Base-by-base conservation (phyloP, 2,113 vertebrate species). In the Silurus asotus region DNA sequence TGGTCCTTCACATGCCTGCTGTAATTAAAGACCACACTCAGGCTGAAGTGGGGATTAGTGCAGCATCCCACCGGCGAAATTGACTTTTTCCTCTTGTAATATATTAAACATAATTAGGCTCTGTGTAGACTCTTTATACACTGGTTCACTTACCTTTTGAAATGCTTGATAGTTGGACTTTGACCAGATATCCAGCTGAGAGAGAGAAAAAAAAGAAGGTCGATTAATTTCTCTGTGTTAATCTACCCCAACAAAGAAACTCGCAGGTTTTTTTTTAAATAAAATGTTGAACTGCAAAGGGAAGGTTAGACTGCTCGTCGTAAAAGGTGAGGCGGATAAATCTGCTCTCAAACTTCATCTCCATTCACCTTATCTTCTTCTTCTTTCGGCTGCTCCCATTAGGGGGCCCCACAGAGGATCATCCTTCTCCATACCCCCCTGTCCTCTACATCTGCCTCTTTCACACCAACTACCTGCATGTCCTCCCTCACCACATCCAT, bases 81-180 rank as follows among this genome's bases (percentile, higher is more conserved):
- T 17, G 51, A 69, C 45, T 51, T 53, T 56, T 48, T 53, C 61
- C 19, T 48, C 62, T 67, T 69, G 51, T 58, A 69, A 79, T 37
- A 77, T 58, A 85, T 79, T 48, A 85, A 11, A 53, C 53, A 86
- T 67, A 79, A 67, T 86, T 77, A 74, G 23, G 49, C 79, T 74
- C 49, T 19, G 11, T 20, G 67, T 6, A 82, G 5, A 87, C n/a
- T 45, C 64, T 37, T 0, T 23, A 14, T 58, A 25, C 61, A 25
- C 59, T 55, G 74, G 45, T 23, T 19, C 55, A 89, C 92, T 88
- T 90, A 95, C 95, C 93, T 95, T 96, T 88, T 96, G 95, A 88
- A 96, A 96, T 10, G 94, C 95, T 83, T 95, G 95, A 87, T 95
- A 95, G 90, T 94, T 94, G 75, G 95, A 96, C 87, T 96, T 95